phyloP scores from a whole-genome alignment of 2,797 vertebrate species.

The Pagetopsis macropterus region DNA sequence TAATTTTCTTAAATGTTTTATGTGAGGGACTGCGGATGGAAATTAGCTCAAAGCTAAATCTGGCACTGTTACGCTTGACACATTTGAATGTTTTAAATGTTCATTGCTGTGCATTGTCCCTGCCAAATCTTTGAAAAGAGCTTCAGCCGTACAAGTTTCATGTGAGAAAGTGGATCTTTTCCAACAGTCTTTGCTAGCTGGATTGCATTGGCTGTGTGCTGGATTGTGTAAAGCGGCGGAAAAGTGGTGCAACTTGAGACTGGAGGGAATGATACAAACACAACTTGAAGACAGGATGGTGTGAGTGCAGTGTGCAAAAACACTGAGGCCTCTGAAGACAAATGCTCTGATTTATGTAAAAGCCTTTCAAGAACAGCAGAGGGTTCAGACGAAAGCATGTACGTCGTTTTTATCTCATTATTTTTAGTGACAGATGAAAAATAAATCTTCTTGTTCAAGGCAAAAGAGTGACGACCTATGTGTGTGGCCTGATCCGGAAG shows the following conservation, averaged over 20 bases:
- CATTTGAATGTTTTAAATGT: too few species aligned
- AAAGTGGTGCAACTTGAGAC: background rate
- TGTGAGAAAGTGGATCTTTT: conserved; percentile 45
- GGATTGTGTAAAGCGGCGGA: conserved; percentile 22
- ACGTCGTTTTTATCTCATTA: conserved; percentile 2
- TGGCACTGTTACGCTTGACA: too few species aligned
- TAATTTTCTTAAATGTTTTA: too few species aligned
- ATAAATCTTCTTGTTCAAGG: conserved; percentile 14
- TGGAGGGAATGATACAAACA: conserved; percentile 8
- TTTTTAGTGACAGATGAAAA: conserved; percentile 8
- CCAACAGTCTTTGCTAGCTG: conserved; percentile 4
- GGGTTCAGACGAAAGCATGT: conserved; percentile 17
- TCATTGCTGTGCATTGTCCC: too few species aligned
- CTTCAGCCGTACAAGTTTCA: background rate
- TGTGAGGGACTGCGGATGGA: too few species aligned
- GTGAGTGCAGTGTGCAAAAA: background rate
- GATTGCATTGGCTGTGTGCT: conserved; percentile 8
- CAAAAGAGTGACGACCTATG: background rate
- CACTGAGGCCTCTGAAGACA: conserved; percentile 22
- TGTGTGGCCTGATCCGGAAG: too few species aligned
- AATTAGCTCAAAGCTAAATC: too few species aligned
- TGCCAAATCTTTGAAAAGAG: background rate
- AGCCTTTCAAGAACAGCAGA: conserved; percentile 19
- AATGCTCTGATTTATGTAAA: conserved; percentile 19
- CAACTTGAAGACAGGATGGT: conserved; percentile 12